Percentiles rank a stretch among this genome's conserved stretches.
Conservation (phyloP, 2,888 invertebrate species). For the Chironomus riparius region DNA sequence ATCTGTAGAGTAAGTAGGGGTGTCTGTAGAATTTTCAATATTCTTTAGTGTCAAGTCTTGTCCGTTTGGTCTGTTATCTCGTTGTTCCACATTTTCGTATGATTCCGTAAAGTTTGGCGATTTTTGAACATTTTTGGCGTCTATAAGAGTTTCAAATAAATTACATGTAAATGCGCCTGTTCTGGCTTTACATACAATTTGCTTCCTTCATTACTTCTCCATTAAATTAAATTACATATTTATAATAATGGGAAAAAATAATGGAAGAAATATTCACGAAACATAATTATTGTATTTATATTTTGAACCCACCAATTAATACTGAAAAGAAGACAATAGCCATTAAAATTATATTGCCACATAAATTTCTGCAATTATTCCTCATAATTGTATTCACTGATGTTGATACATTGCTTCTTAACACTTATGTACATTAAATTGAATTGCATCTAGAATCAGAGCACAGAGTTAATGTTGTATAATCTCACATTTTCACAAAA, state of each 20-base stretch:
- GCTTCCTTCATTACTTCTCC: neutral
- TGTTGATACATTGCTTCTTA: constrained; percentile 21
- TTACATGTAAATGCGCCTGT: neutral
- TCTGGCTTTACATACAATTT: neutral
- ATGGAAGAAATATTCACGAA: neutral
- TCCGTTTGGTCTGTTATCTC: too few species aligned
- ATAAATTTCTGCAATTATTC: constrained; percentile 10
- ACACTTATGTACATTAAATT: neutral
- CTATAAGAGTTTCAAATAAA: constrained; percentile 20
- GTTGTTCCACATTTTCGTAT: too few species aligned
- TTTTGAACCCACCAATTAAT: constrained; percentile 17
- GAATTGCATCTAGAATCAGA: too few species aligned
- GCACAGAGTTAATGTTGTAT: too few species aligned
- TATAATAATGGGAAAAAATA: neutral
- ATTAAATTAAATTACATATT: too few species aligned
- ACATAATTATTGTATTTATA: neutral
- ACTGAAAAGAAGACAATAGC: constrained; percentile 25
- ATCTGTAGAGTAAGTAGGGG: too few species aligned
- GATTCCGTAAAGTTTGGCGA: neutral
- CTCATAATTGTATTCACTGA: constrained; percentile 24
- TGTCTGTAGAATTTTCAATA: neutral
- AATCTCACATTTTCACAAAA: too few species aligned
- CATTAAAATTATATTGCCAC: constrained; percentile 25
- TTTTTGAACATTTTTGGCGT: constrained; percentile 22
- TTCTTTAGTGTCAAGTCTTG: too few species aligned